These are phyloP conservation scores for Gouania willdenowi DNA, from an alignment of 2,797 vertebrate species.

Conservation along the genomic window DNA sequence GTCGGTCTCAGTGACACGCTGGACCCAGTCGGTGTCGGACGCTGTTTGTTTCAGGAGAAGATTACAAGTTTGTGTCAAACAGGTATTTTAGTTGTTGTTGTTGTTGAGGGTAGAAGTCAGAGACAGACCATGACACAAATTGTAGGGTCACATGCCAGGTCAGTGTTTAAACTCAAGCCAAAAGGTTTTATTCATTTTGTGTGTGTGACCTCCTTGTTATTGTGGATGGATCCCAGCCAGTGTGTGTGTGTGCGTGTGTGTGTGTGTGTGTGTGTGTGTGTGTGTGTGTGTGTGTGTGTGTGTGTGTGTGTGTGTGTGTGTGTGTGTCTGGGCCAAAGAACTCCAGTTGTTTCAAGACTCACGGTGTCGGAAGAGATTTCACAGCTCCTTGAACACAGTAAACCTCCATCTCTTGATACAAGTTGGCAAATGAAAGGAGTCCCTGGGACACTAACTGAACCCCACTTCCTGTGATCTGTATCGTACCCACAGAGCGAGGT, in stretches of 20 bases:
- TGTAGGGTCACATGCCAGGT: slow-evolving; percentile 61
- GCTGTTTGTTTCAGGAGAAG: slow-evolving; percentile 67
- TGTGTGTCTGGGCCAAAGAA: slow-evolving; percentile 52
- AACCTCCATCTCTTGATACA: slow-evolving; percentile 69
- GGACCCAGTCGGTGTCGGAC: slow-evolving; percentile 39
- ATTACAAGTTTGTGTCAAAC: slow-evolving; percentile 59
- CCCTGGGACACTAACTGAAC: slow-evolving; percentile 50
- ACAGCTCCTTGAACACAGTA: slow-evolving; percentile 74
- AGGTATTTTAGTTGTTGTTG: slow-evolving; percentile 44
- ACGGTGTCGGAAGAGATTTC: slow-evolving; percentile 70
- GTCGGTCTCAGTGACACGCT: slow-evolving; percentile 21
- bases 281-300: slow-evolving; percentile 55
- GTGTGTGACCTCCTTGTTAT: slow-evolving; percentile 42
- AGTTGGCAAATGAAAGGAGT: slow-evolving; percentile 68
- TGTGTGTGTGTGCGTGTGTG: slow-evolving; percentile 59
- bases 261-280: slow-evolving; percentile 54
- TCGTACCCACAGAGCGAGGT: slow-evolving; percentile 11
- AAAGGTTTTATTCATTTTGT: slow-evolving; percentile 42
- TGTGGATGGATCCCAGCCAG: slow-evolving; percentile 46
- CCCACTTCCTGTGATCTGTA: slow-evolving; percentile 42
- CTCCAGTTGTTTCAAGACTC: slow-evolving; percentile 65
- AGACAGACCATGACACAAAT: slow-evolving; percentile 53
- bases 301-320: slow-evolving; percentile 60
- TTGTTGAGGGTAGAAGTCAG: slow-evolving; percentile 22
- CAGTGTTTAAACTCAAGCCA: slow-evolving; percentile 44